phyloP scores from a whole-genome alignment of 2,888 invertebrate genomes.

The Melieria omissa region DNA sequence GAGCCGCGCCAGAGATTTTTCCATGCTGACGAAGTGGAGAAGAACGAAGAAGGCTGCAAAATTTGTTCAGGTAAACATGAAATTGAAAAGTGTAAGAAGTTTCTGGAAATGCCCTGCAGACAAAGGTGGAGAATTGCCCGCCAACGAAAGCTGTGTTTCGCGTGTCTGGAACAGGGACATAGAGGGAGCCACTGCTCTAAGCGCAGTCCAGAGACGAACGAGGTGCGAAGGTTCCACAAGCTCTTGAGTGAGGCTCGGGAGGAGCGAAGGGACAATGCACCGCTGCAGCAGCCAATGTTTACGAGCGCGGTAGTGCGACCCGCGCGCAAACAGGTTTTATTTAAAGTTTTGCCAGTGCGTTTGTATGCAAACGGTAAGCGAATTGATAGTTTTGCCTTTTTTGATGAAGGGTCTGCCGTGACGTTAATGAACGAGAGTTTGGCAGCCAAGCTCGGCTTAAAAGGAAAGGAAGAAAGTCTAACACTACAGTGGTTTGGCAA shows the following conservation, averaged over 20 bases:
- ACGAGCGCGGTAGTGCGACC: constrained; percentile 16
- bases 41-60: not conserved
- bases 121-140: constrained; percentile 28
- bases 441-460: not conserved
- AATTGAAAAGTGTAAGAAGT: not conserved
- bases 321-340: constrained; percentile 1
- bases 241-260: constrained; percentile 27
- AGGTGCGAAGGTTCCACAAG: constrained; percentile 35
- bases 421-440: not conserved
- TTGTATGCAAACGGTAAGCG: constrained; percentile 4
- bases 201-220: no score
- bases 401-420: constrained; percentile 10
- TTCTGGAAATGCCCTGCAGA: constrained; percentile 3
- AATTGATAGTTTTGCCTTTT: not conserved
- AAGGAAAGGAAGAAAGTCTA: constrained; percentile 17
- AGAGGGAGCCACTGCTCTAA: constrained; percentile 17
- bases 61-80: not conserved
- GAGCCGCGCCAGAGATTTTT: constrained; percentile 11
- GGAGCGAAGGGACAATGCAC: constrained; percentile 30
- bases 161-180: constrained; percentile 24
- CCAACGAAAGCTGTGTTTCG: constrained; percentile 27
- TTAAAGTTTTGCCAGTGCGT: not conserved
- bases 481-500: constrained; percentile 41
- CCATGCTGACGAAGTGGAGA: constrained; percentile 6
- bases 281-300: constrained; percentile 27